Base-by-base conservation (phyloP, 2,113 vertebrate species). In the Tragelaphus buxtoni region DNA sequence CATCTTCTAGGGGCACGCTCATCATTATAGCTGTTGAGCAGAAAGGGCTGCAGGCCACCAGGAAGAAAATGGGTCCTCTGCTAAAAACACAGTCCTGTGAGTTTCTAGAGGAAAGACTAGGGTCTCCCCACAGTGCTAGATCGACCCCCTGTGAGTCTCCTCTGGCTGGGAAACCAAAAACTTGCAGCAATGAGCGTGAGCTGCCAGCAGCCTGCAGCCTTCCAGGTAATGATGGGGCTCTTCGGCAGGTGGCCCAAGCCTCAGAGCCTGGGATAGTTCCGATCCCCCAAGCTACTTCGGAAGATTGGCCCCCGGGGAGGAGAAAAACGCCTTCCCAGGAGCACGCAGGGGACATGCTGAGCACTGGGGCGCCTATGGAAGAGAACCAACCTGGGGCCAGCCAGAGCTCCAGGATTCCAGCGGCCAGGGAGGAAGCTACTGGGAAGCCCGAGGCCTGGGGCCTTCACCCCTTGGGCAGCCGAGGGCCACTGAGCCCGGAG, bases 1-100 rank as follows among this genome's bases (percentile, higher is more conserved):
- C 3, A 2, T 9, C 80, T 69, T 42, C 95, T 8, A 84, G 95
- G 56, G 83, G 97, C 53, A 9, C 85, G 3, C 92, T 98, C 22
- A 87, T 98, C 91, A 95, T 95, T 63, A 49, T 97, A 49, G 89
- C 98, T 51, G 96, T 97, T 82, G 97, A 98, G 56, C 97, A 98
- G 86, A 97, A 98, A 94, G 97, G 51, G 60, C 95, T 97, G 18
- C 98, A 98, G 91, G 96, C 97, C 89, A 88, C 96, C 51, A 89
- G 88, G 61, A 85, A 81, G 87, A 97, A 88, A 55, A 69, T 76
- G 47, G 58, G 77, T 22, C 55, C 42, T 83, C 58, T 42, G 49
- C 2, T 30, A 69, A 91, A 97, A 92, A 58, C 87, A 35, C 90
- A n/a, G 76, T 45, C 74, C 26, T 9, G 42, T 4, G 47, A 72